Evolutionary conservation across 30 jellyfish, hydroid and myxozoan genomes (phyloP).

Genomic region (Haliclystus octoradiatus): DNA sequence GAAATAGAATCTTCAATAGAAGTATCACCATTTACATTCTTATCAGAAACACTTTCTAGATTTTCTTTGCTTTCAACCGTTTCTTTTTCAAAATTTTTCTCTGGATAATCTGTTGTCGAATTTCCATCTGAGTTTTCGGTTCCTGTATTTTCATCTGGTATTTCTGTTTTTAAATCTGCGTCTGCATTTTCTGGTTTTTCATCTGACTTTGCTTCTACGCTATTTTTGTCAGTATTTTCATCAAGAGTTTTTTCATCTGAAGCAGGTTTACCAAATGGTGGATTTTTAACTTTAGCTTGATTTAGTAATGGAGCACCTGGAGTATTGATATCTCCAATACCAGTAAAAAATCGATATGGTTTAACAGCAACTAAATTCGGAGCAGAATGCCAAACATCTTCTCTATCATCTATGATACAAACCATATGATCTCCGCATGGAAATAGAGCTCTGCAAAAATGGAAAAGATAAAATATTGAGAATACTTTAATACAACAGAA

Average conservation of each 20-base stretch:
- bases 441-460: slow-evolving; percentile 56
- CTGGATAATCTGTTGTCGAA: slow-evolving; percentile 2
- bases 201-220: too few species aligned
- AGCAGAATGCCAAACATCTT: slow-evolving; percentile 93
- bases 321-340: slow-evolving; percentile 78
- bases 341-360: slow-evolving; percentile 74
- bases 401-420: slow-evolving; percentile 95
- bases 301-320: too few species aligned
- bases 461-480: too few species aligned
- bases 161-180: too few species aligned
- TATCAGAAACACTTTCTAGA: neutral
- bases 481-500: too few species aligned
- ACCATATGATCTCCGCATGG: slow-evolving; percentile 99
- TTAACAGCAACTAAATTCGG: slow-evolving; percentile 88
- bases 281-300: neutral
- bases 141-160: slow-evolving; percentile 9
- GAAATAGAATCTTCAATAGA: neutral
- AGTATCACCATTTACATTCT: neutral
- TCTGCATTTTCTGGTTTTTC: too few species aligned
- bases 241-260: slow-evolving; percentile 1
- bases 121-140: slow-evolving; percentile 5
- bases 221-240: too few species aligned
- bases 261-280: neutral
- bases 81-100: slow-evolving; percentile 1
- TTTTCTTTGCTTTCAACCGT: neutral